These are phyloP conservation scores for Hypena proboscidalis DNA, from an alignment of 2,888 invertebrate species.

Conservation along the genomic window DNA sequence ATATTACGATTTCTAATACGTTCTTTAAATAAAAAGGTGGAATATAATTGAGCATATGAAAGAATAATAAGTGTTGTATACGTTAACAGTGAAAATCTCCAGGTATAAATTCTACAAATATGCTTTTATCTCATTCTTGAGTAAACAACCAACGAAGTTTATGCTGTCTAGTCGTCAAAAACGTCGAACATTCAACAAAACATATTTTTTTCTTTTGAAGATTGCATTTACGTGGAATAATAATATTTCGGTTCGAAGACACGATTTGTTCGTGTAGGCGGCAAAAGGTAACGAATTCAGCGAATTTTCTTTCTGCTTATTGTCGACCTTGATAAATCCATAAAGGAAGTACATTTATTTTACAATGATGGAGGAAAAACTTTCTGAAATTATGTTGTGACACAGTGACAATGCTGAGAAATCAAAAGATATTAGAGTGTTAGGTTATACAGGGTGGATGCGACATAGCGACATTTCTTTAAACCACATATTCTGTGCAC, in stretches of 20 bases:
- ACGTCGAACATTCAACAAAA: constrained; percentile 9
- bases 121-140: neutral
- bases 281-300: constrained; percentile 26
- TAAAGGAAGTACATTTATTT: constrained; percentile 20
- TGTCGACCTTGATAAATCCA: constrained; percentile 32
- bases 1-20: too few relatives aligned
- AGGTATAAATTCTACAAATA: neutral
- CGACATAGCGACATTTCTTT: too few relatives aligned
- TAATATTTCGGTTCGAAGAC: constrained; percentile 23
- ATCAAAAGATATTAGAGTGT: too few relatives aligned
- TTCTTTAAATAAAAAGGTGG: too few relatives aligned
- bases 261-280: constrained; percentile 21
- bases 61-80: too few relatives aligned
- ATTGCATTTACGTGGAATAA: constrained; percentile 31
- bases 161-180: constrained; percentile 12
- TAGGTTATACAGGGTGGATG: too few relatives aligned
- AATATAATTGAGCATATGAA: too few relatives aligned
- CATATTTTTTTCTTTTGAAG: constrained; percentile 30
- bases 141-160: constrained; percentile 3
- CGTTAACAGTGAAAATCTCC: neutral
- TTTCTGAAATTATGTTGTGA: constrained; percentile 15
- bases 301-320: constrained; percentile 38
- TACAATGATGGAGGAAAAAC: constrained; percentile 32
- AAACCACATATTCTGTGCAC: too few relatives aligned
- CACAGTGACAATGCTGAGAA: neutral